Conservation (phyloP, 2,797 vertebrate genomes). For the Sebastes jordani region DNA sequence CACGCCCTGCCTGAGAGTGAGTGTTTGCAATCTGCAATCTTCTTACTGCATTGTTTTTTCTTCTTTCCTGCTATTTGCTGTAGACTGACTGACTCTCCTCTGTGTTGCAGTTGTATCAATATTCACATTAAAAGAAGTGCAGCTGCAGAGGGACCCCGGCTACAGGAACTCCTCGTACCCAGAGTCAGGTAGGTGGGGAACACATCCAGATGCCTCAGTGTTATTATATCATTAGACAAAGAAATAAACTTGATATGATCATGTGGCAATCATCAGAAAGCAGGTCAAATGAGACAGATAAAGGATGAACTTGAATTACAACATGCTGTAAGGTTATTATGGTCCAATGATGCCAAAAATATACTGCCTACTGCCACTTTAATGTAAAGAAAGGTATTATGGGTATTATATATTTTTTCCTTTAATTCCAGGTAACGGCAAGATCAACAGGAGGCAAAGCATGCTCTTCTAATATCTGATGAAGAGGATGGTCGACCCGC, state of each 20-base stretch:
- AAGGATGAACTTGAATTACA: neutral
- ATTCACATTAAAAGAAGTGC: constrained; percentile 98
- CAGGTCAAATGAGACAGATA: neutral
- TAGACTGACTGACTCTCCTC: neutral
- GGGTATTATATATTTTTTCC: constrained; percentile 11
- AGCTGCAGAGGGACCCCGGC: constrained; percentile 98
- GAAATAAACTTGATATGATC: neutral
- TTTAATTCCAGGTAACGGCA: constrained; percentile 88
- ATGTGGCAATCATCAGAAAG: neutral
- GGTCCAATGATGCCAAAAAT: too few species aligned
- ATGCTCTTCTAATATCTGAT: constrained; percentile 85
- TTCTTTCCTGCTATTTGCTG: neutral
- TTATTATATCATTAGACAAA: neutral
- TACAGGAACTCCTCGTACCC: constrained; percentile 96
- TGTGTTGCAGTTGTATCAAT: constrained; percentile 89
- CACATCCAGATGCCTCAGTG: neutral
- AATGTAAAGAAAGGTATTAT: constrained; percentile 10
- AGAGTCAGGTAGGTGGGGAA: constrained; percentile 87
- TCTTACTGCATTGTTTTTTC: neutral
- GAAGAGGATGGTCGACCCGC: constrained; percentile 22
- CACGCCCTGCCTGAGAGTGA: constrained; percentile 94
- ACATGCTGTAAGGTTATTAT: too few species aligned
- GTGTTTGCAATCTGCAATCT: constrained; percentile 28
- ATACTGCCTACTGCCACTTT: too few species aligned
- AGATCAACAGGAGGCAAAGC: constrained; percentile 98